A percentile compares a stretch with the other conserved stretches of the same genome.
phyloP scores from a whole-genome alignment of 1,140 invertebrate species.

The Zaprionus ghesquierei region DNA sequence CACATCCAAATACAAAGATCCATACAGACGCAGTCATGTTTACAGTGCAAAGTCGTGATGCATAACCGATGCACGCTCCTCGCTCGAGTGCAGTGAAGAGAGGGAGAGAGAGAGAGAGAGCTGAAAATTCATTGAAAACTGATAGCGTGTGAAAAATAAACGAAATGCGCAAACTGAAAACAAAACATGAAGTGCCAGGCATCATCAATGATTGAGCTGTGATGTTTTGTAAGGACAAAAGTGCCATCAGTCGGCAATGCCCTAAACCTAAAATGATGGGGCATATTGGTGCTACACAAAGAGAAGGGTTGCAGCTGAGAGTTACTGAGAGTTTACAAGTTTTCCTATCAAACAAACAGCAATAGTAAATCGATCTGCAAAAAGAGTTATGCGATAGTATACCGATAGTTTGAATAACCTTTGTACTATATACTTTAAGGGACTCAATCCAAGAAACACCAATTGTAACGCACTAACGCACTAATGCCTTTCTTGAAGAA shows the following conservation, averaged over 20 bases:
- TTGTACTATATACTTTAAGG: too few species aligned
- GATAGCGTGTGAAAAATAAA: constrained; percentile 78
- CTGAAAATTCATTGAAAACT: constrained; percentile 79
- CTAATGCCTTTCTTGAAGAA: too few species aligned
- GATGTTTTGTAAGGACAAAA: constrained; percentile 7
- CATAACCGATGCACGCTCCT: constrained; percentile 41
- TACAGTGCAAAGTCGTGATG: constrained; percentile 57
- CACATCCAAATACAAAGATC: not conserved
- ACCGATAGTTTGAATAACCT: too few species aligned
- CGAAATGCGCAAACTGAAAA: constrained; percentile 56
- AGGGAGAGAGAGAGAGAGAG: too few species aligned
- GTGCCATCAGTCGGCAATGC: not conserved
- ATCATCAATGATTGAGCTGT: constrained; percentile 32
- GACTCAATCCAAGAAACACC: too few species aligned
- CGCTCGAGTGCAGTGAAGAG: constrained; percentile 53
- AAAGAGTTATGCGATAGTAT: too few species aligned
- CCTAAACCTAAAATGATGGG: not conserved
- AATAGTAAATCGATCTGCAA: too few species aligned
- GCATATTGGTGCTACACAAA: not conserved
- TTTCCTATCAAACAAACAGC: too few species aligned
- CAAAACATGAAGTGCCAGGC: constrained; percentile 48
- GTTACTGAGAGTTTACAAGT: too few species aligned
- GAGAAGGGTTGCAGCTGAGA: not conserved
- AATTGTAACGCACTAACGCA: too few species aligned
- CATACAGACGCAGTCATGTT: constrained; percentile 23